Percentiles rank a stretch among this genome's conserved stretches.
These are phyloP conservation scores for Bolborhynchus lineola DNA, from an alignment of 2,113 vertebrate species.

Conservation along the genomic window DNA sequence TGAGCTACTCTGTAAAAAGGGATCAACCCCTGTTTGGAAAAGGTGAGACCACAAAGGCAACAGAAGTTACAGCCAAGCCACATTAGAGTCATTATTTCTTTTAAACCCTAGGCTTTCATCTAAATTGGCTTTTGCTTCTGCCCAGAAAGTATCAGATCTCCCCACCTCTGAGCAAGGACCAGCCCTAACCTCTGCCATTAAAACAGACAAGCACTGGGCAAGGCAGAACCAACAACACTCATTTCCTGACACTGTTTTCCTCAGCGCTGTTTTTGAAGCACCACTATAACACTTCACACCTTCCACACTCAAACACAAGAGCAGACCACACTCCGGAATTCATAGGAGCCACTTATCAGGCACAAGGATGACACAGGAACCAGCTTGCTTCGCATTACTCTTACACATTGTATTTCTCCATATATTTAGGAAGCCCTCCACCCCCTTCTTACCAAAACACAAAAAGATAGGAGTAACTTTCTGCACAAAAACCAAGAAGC, in stretches of 20 bases:
- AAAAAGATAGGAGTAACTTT: neutral
- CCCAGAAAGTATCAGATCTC: neutral
- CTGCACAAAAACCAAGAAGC: neutral
- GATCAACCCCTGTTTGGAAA: neutral
- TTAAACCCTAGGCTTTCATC: neutral
- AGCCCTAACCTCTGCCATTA: neutral
- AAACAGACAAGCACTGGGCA: rapidly evolving
- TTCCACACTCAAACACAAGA: neutral
- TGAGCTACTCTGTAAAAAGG: neutral
- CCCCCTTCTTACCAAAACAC: rapidly evolving
- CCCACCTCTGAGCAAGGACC: neutral
- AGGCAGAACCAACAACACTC: neutral
- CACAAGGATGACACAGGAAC: neutral
- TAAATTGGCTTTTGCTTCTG: neutral
- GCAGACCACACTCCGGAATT: rapidly evolving
- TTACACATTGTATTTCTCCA: rapidly evolving
- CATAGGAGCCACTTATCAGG: rapidly evolving
- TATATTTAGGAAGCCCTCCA: neutral
- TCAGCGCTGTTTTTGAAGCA: neutral
- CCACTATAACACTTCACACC: neutral
- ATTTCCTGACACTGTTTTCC: rapidly evolving
- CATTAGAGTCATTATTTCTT: neutral
- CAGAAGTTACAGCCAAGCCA: neutral
- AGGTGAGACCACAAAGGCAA: neutral
- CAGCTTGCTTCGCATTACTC: neutral